Conservation (phyloP, 2,888 invertebrate genomes). For the Ariolimax columbianus region DNA sequence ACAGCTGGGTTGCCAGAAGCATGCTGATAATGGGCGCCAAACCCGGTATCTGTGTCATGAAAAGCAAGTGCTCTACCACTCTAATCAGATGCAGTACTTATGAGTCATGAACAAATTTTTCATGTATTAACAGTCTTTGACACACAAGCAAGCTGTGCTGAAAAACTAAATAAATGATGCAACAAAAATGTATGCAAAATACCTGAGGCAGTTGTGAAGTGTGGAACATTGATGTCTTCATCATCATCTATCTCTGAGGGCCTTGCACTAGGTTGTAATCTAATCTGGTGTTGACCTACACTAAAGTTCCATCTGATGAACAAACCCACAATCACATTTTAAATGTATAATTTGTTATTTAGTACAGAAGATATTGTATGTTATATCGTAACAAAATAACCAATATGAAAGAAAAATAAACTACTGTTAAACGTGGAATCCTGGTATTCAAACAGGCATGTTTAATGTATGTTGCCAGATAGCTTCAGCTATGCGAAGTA, state of each 20-base stretch:
- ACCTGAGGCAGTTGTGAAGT: constrained; percentile 26
- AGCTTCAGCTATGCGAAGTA: too few relatives aligned
- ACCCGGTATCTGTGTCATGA: too few relatives aligned
- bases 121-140: too few relatives aligned
- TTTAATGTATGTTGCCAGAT: too few relatives aligned
- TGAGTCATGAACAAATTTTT: too few relatives aligned
- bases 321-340: not conserved
- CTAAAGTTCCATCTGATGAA: constrained; percentile 92
- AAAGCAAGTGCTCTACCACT: too few relatives aligned
- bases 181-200: not conserved
- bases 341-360: not conserved
- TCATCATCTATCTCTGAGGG: constrained; percentile 36
- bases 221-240: constrained; percentile 5
- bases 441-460: too few relatives aligned
- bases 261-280: not conserved
- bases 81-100: too few relatives aligned
- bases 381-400: not conserved
- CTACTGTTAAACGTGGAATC: too few relatives aligned
- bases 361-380: not conserved
- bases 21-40: too few relatives aligned
- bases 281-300: constrained; percentile 91
- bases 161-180: not conserved
- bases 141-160: not conserved
- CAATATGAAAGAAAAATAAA: not conserved
- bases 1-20: too few relatives aligned